These are phyloP conservation scores for Albula goreensis DNA, from an alignment of 2,113 vertebrate genomes.

Conservation along the genomic window DNA sequence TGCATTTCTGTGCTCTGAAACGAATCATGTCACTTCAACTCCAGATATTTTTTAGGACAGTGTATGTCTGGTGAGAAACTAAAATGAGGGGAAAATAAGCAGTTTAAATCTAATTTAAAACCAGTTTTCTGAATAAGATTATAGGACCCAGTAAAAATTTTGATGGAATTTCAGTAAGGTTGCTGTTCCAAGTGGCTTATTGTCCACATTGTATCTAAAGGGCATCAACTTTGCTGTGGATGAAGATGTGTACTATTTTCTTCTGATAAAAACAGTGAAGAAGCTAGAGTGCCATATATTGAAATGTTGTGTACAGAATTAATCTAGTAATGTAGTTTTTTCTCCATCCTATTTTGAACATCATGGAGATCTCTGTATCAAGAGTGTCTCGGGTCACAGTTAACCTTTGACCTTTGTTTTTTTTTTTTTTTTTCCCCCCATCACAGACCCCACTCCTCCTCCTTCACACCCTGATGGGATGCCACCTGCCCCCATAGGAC, in stretches of 20 bases:
- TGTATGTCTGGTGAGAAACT: neutral
- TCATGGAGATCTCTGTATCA: no score
- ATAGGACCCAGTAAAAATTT: neutral
- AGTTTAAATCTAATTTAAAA: no score
- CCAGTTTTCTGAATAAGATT: no score
- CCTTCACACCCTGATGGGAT: constrained; percentile 74
- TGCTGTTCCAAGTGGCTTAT: neutral
- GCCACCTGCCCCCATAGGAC: constrained; percentile 70
- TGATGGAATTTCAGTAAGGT: neutral
- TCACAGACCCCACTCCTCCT: constrained; percentile 58
- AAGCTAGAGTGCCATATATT: neutral
- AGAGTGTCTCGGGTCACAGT: neutral
- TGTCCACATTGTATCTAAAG: neutral
- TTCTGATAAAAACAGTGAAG: neutral
- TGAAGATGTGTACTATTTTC: no score
- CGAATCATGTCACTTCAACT: neutral
- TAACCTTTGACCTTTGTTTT: neutral
- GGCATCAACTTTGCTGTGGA: neutral
- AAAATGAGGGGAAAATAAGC: neutral
- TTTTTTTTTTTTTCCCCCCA: neutral
- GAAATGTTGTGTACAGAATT: no score
- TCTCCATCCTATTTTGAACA: no score
- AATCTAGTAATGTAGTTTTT: no score
- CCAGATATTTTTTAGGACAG: neutral
- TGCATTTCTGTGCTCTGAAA: neutral